phyloP scores from a whole-genome alignment of 1,140 invertebrate genomes.

The Drosophila mauritiana region DNA sequence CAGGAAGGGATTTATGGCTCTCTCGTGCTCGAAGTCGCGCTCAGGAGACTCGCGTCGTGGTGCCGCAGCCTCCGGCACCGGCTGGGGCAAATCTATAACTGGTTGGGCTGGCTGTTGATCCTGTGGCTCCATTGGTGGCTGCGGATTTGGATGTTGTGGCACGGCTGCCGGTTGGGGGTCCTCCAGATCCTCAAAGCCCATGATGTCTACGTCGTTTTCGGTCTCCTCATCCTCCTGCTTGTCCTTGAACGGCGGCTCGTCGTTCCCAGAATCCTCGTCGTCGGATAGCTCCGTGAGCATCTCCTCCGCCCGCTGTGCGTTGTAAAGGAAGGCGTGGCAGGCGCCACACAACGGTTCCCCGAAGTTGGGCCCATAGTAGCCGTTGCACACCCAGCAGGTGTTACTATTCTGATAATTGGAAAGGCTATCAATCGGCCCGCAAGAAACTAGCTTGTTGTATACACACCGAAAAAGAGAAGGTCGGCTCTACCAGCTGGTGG shows the following conservation, averaged over 20 bases:
- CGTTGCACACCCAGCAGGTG: conserved; percentile 93
- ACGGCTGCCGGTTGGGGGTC: conserved; percentile 52
- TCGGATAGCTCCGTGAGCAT: conserved; percentile 90
- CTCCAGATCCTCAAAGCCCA: conserved; percentile 75
- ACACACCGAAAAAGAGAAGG: conserved; percentile 74
- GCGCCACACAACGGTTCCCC: conserved; percentile 96
- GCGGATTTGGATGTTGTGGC: conserved; percentile 18
- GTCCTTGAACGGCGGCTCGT: conserved; percentile 90
- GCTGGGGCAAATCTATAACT: conserved; percentile 12
- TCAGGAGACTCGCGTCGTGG: conserved; percentile 47
- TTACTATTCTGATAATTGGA: conserved; percentile 59
- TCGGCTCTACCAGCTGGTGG: conserved; percentile 54
- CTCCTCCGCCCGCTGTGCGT: conserved; percentile 86
- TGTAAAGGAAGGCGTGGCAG: conserved; percentile 96
- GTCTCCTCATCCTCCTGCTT: conserved; percentile 85
- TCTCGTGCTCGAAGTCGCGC: conserved; percentile 59
- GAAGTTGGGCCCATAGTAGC: conserved; percentile 96
- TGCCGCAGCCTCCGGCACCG: conserved; percentile 15
- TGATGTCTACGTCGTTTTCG: conserved; percentile 79
- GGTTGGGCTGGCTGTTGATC: conserved; percentile 13
- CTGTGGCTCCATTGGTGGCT: conserved; percentile 15
- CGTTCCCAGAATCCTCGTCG: conserved; percentile 96
- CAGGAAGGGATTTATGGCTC: conserved; percentile 58
- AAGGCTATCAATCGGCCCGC: conserved; percentile 6
- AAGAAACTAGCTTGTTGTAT: conserved; percentile 37